Conservation (phyloP, 2,888 invertebrate species). For the Pachycephus smyrnensis region DNA sequence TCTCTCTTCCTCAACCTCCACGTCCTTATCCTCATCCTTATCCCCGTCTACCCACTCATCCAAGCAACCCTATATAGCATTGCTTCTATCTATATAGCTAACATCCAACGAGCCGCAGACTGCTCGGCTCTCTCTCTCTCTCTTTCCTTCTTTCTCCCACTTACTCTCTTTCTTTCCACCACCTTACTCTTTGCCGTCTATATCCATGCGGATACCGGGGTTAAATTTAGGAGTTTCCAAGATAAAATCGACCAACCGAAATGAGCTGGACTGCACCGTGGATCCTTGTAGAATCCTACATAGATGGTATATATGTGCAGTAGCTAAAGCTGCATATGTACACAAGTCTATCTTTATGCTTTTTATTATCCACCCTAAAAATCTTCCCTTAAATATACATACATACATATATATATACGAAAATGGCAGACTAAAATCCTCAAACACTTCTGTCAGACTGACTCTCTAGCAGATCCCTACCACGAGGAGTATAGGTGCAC, state of each 20-base stretch:
- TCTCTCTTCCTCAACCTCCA: constrained; percentile 21
- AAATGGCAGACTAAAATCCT: background rate
- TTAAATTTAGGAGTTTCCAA: constrained; percentile 20
- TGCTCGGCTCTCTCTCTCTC: constrained; percentile 16
- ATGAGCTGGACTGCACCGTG: background rate
- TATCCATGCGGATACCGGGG: constrained; percentile 15
- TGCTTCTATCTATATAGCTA: background rate
- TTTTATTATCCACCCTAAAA: background rate
- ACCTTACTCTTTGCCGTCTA: constrained; percentile 17
- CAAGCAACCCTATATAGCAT: background rate
- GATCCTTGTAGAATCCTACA: background rate
- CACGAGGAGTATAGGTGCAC: background rate
- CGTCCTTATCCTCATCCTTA: constrained; percentile 22
- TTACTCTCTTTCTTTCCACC: constrained; percentile 8
- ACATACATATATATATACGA: background rate
- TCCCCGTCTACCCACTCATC: constrained; percentile 9
- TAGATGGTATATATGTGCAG: background rate
- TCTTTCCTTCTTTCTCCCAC: constrained; percentile 15
- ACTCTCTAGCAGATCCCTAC: background rate
- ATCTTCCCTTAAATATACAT: background rate
- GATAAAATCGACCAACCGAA: constrained; percentile 2
- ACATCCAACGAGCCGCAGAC: constrained; percentile 23
- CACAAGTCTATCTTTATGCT: background rate
- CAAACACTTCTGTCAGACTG: background rate
- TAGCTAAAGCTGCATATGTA: background rate